phyloP scores from a whole-genome alignment of 2,888 invertebrate species.

The Agrenia bidenticulata region DNA sequence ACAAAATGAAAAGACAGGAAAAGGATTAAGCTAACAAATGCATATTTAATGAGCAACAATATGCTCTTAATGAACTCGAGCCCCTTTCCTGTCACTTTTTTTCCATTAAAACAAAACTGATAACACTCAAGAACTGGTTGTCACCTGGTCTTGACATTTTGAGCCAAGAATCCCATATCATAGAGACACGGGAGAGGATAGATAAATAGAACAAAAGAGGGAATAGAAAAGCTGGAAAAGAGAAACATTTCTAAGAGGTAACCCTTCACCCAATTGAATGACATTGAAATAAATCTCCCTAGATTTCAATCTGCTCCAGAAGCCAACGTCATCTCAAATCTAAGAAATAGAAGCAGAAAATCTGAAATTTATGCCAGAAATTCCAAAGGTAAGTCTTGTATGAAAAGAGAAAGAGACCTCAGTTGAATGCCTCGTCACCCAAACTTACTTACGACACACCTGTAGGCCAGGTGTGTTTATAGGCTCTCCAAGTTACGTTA shows the following conservation, averaged over 20 bases:
- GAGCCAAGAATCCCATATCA: background rate
- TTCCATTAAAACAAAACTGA: slow-evolving; percentile 19
- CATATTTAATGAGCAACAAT: slow-evolving; percentile 24
- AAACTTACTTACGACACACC: slow-evolving; percentile 17
- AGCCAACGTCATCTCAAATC: background rate
- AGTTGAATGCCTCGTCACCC: slow-evolving; percentile 22
- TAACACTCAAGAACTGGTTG: background rate
- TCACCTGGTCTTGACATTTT: slow-evolving; percentile 4
- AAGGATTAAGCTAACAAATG: slow-evolving; percentile 19
- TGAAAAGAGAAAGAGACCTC: background rate
- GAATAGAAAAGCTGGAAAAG: background rate
- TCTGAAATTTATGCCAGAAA: slow-evolving; percentile 3
- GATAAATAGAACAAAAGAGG: background rate
- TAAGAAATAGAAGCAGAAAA: background rate
- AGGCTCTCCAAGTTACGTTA: slow-evolving; percentile 7
- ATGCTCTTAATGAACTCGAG: slow-evolving; percentile 24
- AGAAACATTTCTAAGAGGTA: background rate
- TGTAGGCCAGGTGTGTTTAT: slow-evolving; percentile 32
- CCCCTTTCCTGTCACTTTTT: slow-evolving; percentile 13
- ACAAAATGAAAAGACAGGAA: background rate
- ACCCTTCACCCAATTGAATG: background rate
- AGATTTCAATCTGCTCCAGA: slow-evolving; percentile 9
- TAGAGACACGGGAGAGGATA: background rate
- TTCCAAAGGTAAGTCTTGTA: background rate
- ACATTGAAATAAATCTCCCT: slow-evolving; percentile 5